Evolutionary conservation across 2,113 vertebrate species (phyloP), one percentile per base, ranked within the genome.

Genomic region (Alexandromys fortis): DNA sequence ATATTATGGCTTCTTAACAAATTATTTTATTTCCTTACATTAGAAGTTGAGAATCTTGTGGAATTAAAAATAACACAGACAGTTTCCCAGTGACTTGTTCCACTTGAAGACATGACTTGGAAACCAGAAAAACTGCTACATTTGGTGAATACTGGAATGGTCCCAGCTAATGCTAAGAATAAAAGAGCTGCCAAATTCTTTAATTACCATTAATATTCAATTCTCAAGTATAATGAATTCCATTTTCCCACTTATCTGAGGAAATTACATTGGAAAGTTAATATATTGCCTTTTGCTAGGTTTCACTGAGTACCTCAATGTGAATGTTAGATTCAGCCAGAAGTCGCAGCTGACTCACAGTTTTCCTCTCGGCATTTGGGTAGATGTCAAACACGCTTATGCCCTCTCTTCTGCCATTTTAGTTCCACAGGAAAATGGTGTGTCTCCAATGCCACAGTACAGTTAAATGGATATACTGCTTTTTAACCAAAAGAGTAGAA

Each of bases 151-250:
- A 65, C 45, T 76, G 94, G 91, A 95, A 95, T 94, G 78, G 96
- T 95, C 75, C 63, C 86, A 97, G 87, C 90, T 92, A 93, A 93
- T 24, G 63, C 68, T 72, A 70, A 96, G 33, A 96, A 93, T 79
- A 86, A 87, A 97, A 97, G 78, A 97, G 83, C 90, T 97, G 95
- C 93, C 95, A 96, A 94, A 96, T 81, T 97, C 91, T 96, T 95
- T 97, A 96, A 97, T 95, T 98, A 96, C 35, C 83, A 91, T 95
- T 98, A 97, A 97, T 95, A 97, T 96, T 63, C 96, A 95, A 94
- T 94, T 85, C 89, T 94, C 78, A 95, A 96, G 81, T 89, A 89
- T 94, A 97, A 97, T 72, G 13, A 96, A 97, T 96, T 98, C 95
- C 42, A 97, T 97, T 97, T 97, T 97, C 97, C 97, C 82, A 90